Base-by-base conservation (phyloP, 2,113 vertebrate species). In the Crotalus tigris region DNA sequence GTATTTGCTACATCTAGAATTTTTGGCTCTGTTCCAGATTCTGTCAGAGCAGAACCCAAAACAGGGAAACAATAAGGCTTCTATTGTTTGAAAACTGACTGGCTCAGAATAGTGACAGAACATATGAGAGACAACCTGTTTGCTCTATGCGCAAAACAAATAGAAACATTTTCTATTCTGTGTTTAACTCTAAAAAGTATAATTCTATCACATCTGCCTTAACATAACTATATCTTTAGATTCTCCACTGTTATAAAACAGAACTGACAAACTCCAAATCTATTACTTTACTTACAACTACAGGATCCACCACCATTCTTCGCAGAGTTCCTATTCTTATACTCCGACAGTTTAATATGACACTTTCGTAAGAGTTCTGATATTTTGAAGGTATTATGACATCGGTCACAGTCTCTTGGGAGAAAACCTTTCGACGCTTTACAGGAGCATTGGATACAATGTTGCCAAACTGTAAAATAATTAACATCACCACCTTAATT, bases 341-440 rank as follows among this genome's bases (percentile, higher is more conserved):
- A 91, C 99, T 99, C 26, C 99, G 98, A 95, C 99, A 99, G 94
- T 98, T 97, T 96, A 99, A 97, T 81, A 99, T 99, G 95, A 99
- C 98, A 91, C 98, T 99, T 95, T 97, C 97, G 96, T 94, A 98
- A 39, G 97, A 93, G 90, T 90, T 97, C 91, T 92, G 96, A 5
- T 96, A 97, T 92, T 88, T 96, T 21, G 95, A 91, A 90, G 97
- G 91, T 24, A 93, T 44, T 55, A 96, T 29, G 11, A 57, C 6
- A 86, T 97, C 97, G 0, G 95, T 90, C 90, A 91, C 88, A 64
- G 95, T 91, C 94, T 98, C 98, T 95, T 97, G 97, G 94, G 96
- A 92, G 92, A 94, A 94, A 85, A 98, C 26, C 95, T 98, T 99
- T 46, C 98, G 97, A n/a, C 98, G 98, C 93, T 99, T 98, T 97